phyloP scores from a whole-genome alignment of 1,140 invertebrate genomes.

The Ips typographus region DNA sequence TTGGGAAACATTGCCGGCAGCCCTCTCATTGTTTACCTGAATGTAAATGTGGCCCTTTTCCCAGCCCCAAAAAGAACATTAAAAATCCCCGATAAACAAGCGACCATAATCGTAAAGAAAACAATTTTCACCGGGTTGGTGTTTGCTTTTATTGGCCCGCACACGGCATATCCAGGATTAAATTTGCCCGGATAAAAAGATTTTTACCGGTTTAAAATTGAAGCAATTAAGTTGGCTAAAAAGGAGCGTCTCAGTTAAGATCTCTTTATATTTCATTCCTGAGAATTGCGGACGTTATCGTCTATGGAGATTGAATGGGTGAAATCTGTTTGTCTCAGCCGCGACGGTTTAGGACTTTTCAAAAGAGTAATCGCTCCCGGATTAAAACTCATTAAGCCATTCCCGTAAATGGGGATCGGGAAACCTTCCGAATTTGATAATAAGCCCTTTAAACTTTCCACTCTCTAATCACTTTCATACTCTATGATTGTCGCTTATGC shows the following conservation, averaged over 20 bases:
- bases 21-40: constrained; percentile 16
- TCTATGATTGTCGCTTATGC: too few species aligned
- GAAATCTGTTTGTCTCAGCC: constrained; percentile 2
- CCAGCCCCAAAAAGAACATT: constrained; percentile 7
- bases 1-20: constrained; percentile 15
- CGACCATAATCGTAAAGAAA: constrained; percentile 23
- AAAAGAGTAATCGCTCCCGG: not conserved
- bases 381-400: not conserved
- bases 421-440: too few species aligned
- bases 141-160: constrained; percentile 8
- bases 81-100: constrained; percentile 19
- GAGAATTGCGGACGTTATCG: constrained; percentile 1
- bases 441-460: too few species aligned
- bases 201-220: constrained; percentile 4
- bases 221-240: constrained; percentile 2
- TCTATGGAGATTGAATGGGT: constrained; percentile 1
- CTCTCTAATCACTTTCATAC: too few species aligned
- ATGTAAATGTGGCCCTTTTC: constrained; percentile 18
- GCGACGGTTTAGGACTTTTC: not conserved
- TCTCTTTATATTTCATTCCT: constrained; percentile 1
- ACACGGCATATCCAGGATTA: not conserved
- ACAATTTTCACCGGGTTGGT: constrained; percentile 8
- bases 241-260: not conserved
- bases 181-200: constrained; percentile 1
- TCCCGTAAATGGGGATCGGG: not conserved